Evolutionary conservation across 2,888 invertebrate species (phyloP).

Genomic region (Leptinotarsa haldemani): DNA sequence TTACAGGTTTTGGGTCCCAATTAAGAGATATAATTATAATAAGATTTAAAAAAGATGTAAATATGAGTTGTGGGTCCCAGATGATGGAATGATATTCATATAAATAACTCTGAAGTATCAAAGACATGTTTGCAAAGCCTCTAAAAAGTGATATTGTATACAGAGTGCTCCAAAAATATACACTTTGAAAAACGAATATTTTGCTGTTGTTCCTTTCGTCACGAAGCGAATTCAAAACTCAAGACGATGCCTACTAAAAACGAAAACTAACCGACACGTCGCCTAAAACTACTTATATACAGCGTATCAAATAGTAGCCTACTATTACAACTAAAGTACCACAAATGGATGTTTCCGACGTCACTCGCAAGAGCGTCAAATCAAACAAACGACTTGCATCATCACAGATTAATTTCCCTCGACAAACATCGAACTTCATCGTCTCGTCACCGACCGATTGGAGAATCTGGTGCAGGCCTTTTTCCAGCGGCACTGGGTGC

Average conservation of each 20-base stretch:
- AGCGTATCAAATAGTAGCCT: conserved; percentile 1
- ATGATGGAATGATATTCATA: too few relatives aligned
- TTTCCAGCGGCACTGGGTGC: conserved; percentile 37
- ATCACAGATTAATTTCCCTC: conserved; percentile 23
- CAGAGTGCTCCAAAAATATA: not conserved
- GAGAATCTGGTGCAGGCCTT: conserved; percentile 36
- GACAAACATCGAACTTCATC: not conserved
- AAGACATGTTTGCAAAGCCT: too few relatives aligned
- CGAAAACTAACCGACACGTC: not conserved
- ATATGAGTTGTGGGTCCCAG: too few relatives aligned
- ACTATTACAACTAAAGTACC: not conserved
- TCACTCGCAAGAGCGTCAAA: not conserved
- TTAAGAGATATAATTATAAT: not conserved
- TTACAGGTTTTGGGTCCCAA: not conserved
- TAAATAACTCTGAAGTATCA: too few relatives aligned
- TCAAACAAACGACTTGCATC: conserved; percentile 9
- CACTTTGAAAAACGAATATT: not conserved
- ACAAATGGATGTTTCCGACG: not conserved
- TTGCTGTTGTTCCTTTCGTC: not conserved
- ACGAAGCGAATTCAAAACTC: too few relatives aligned
- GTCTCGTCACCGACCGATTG: conserved; percentile 5
- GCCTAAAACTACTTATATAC: not conserved
- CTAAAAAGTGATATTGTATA: not conserved
- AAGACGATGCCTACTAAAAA: not conserved
- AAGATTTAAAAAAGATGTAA: too few relatives aligned